Evolutionary conservation across 2,113 vertebrate genomes (phyloP).

Genomic region (Phrynosoma blainvillii): DNA sequence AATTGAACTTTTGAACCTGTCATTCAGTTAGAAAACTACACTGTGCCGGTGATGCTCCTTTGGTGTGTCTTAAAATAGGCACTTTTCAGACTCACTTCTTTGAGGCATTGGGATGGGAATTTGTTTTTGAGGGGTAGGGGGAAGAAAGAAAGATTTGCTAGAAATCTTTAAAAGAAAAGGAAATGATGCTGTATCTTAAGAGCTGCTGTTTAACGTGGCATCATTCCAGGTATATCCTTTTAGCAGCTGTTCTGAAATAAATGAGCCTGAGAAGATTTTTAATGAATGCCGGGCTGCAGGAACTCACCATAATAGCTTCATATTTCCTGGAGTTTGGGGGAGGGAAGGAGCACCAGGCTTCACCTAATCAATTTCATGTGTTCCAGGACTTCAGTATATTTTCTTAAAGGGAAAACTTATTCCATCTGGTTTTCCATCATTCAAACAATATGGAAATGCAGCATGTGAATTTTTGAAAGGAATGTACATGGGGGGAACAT

Average conservation of each 20-base stretch:
- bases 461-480: not conserved
- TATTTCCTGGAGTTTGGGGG: not conserved
- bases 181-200: constrained; percentile 34
- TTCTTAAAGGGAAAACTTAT: not conserved
- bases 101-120: not conserved
- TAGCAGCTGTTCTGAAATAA: constrained; percentile 23
- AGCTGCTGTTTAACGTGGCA: constrained; percentile 40
- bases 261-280: not conserved
- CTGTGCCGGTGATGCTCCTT: constrained; percentile 18
- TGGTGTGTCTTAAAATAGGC: constrained; percentile 51
- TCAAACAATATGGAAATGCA: not conserved
- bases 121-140: not conserved
- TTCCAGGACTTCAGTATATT: not conserved
- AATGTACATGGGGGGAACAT: not conserved
- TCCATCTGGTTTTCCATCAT: not conserved
- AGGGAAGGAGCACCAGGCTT: not conserved
- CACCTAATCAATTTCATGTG: constrained; percentile 29
- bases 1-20: constrained; percentile 38
- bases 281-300: not conserved
- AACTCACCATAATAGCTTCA: not conserved
- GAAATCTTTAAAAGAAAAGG: constrained; percentile 21
- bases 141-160: constrained; percentile 4
- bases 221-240: constrained; percentile 32
- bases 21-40: constrained; percentile 4
- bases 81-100: not conserved